Evolutionary conservation across 2,113 vertebrate species (phyloP).

Genomic region (Podarcis muralis): DNA sequence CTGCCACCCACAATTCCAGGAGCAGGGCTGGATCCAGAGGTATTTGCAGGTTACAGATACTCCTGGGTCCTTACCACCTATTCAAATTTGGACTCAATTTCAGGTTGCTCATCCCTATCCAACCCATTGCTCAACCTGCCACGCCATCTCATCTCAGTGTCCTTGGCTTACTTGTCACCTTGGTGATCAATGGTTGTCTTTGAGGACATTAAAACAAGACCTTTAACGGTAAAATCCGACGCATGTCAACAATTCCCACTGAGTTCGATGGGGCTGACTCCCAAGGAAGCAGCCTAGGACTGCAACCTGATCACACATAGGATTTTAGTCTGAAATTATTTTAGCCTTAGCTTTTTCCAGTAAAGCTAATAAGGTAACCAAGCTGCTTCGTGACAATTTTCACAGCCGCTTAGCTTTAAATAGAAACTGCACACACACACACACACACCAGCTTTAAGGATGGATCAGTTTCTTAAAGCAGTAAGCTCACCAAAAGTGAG

Average conservation of each 20-base stretch:
- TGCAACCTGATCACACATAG: not conserved
- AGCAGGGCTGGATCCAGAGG: too few relatives aligned
- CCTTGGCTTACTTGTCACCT: not conserved
- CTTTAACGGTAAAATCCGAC: not conserved
- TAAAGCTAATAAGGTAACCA: not conserved
- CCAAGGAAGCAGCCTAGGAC: not conserved
- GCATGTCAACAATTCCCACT: not conserved
- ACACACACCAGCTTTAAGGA: not conserved
- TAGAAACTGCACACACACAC: not conserved
- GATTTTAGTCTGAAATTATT: not conserved
- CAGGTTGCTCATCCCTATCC: not conserved
- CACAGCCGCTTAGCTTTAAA: not conserved
- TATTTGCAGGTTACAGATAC: not conserved
- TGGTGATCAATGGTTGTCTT: not conserved
- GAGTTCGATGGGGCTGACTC: not conserved
- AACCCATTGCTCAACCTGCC: not conserved
- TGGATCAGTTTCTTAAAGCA: conserved; percentile 11
- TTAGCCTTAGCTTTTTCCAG: not conserved
- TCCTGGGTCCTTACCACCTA: not conserved
- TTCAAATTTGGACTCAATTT: not conserved
- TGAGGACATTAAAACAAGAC: not conserved
- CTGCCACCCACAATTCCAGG: not conserved
- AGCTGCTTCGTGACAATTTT: conserved; percentile 9
- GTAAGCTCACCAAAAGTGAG: not conserved
- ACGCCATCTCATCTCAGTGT: not conserved